Evolutionary conservation across 2,113 vertebrate genomes (phyloP), one percentile per base, ranked within the genome.

Genomic region (Anarhynchus alexandrinus): DNA sequence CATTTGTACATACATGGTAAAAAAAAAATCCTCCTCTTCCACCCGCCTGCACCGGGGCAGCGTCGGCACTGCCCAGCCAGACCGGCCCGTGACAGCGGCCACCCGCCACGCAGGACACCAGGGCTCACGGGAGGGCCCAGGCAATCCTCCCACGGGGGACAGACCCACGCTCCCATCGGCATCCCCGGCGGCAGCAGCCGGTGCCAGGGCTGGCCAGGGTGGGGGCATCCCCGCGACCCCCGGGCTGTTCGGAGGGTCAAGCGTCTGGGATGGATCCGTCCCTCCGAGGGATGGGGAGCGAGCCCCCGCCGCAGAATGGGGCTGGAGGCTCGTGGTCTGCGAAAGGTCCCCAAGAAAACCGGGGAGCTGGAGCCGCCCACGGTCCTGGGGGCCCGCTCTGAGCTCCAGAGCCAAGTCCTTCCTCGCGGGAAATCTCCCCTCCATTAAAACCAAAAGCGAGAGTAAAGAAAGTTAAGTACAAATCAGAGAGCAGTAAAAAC

Each of bases 401-500:
- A 69, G 80, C 58, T 84, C 67, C 79, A 47, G n/a, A 87, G 54
- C 52, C 49, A 84, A 82, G 82, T 88, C 74, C 62, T 77, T 92
- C 80, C 88, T 89, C 82, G 4, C 0, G 20, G 86, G 77, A 86
- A 78, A 80, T 15, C n/a, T 92, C 74, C 59, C 74, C 77, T 73
- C 62, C 1, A 2, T 93, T 70, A 84, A 77, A 82, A 93, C 70
- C 65, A 87, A 89, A 88, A 93, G 78, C 6, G 3, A 82, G 88
- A 84, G 78, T 82, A 95, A 93, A 94, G 90, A 91, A 90, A 94
- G 89, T 82, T 89, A 89, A 94, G 92, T 95, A 96, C 96, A 96
- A 97, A 97, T 80, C 91, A 65, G 94, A 95, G 82, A 89, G 91
- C 96, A 88, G 81, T 96, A 97, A 94, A 97, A 97, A 96, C 78